A percentile compares a stretch with the other conserved stretches of the same genome.
Conservation (phyloP, 2,113 vertebrate species). For the Trinectes maculatus region DNA sequence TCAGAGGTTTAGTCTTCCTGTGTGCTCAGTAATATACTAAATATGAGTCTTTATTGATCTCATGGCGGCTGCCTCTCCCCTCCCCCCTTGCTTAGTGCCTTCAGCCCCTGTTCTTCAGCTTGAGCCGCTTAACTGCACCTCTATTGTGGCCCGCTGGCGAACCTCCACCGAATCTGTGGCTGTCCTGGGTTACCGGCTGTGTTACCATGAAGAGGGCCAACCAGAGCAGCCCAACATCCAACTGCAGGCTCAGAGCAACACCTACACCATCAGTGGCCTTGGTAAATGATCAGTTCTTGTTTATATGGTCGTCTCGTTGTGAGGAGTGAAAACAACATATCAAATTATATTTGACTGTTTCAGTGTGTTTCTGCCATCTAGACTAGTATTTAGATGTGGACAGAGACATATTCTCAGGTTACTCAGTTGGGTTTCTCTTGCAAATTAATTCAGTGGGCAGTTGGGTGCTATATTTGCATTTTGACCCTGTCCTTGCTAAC, state of each 20-base stretch:
- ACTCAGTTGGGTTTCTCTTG: constrained; percentile 12
- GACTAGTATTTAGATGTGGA: background rate
- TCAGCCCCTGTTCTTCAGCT: constrained; percentile 90
- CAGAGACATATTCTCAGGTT: constrained; percentile 2
- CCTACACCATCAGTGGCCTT: constrained; percentile 89
- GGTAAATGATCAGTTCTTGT: constrained; percentile 80
- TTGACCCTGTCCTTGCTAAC: constrained; percentile 57
- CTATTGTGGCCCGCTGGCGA: constrained; percentile 91
- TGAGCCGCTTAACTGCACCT: constrained; percentile 94
- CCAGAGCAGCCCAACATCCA: constrained; percentile 86
- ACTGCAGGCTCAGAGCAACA: constrained; percentile 79
- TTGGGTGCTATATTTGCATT: constrained; percentile 64
- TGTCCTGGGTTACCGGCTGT: constrained; percentile 90
- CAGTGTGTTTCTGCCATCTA: constrained; percentile 18
- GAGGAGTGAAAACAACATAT: background rate
- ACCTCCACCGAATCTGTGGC: constrained; percentile 81
- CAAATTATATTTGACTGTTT: background rate
- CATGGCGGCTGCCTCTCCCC: constrained; percentile 32
- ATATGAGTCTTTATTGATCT: constrained; percentile 22
- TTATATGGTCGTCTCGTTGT: background rate
- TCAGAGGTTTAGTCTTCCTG: constrained; percentile 13
- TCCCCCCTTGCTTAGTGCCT: constrained; percentile 81
- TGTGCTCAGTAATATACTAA: constrained; percentile 9
- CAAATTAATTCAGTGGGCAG: constrained; percentile 57
- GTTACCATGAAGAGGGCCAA: constrained; percentile 92